Percentiles rank a stretch among this genome's conserved stretches.
Conservation (phyloP, 2,797 vertebrate species). For the Florisuga fusca region DNA sequence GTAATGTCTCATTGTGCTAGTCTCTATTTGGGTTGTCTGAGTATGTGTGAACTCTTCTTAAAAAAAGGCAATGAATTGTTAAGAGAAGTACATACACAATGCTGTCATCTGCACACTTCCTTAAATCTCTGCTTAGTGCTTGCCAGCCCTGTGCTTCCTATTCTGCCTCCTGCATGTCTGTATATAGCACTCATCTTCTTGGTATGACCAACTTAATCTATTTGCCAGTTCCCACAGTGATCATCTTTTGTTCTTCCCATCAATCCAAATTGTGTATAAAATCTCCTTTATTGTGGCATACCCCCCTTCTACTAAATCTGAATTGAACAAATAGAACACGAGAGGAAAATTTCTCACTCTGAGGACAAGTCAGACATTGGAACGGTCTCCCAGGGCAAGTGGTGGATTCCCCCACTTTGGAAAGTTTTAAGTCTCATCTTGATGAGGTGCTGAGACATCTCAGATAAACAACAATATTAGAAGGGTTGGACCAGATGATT, state of each 20-base stretch:
- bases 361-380: no score
- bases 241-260: background rate
- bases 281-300: fast-evolving
- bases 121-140: background rate
- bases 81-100: background rate
- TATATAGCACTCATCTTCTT: background rate
- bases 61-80: background rate
- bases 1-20: slow-evolving; percentile 11
- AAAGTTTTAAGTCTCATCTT: no score
- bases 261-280: background rate
- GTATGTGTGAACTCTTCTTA: slow-evolving; percentile 12
- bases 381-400: no score
- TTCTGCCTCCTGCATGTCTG: background rate
- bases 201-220: background rate
- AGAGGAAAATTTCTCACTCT: no score
- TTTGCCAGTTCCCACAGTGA: background rate
- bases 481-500: no score
- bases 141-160: background rate
- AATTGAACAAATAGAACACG: no score
- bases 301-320: background rate
- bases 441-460: no score
- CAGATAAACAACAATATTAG: no score
- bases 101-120: background rate
- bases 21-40: slow-evolving; percentile 23
- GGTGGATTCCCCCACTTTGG: no score